Conservation (phyloP, 92 coral and sea anemone species). For the Porites lobata region DNA sequence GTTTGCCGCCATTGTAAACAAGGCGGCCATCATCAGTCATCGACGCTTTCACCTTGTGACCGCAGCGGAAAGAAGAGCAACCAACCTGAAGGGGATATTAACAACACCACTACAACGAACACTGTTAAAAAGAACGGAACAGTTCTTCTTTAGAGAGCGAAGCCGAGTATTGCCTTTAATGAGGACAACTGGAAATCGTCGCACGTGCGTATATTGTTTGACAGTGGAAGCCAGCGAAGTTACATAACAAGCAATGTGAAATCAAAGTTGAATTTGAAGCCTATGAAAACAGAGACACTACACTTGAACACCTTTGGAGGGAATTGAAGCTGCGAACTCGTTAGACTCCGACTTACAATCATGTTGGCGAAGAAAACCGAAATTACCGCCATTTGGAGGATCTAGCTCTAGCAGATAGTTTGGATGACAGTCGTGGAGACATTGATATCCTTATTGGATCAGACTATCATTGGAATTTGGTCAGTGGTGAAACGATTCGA, state of each 20-base stretch:
- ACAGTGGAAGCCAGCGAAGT: too few relatives aligned
- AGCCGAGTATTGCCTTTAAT: not conserved
- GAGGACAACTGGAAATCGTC: not conserved
- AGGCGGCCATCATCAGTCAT: constrained; percentile 22
- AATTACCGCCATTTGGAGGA: constrained; percentile 16
- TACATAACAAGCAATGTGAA: constrained; percentile 51
- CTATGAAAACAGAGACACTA: not conserved
- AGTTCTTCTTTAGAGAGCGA: not conserved
- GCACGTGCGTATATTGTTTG: constrained; percentile 57
- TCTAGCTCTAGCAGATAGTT: not conserved
- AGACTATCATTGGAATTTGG: constrained; percentile 52
- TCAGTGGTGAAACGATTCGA: constrained; percentile 32
- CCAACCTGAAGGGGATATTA: constrained; percentile 16
- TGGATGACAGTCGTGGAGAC: too few relatives aligned
- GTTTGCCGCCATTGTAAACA: constrained; percentile 36
- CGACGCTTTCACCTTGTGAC: constrained; percentile 1
- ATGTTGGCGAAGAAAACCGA: too few relatives aligned
- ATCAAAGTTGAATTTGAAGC: constrained; percentile 51
- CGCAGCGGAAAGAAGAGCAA: not conserved
- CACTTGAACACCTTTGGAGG: constrained; percentile 71
- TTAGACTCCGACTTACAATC: not conserved
- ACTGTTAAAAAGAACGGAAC: not conserved
- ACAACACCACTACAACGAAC: not conserved
- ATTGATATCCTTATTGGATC: constrained; percentile 20
- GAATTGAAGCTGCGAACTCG: constrained; percentile 54